Conservation (phyloP, 2,888 invertebrate species). For the Synergus japonicus region DNA sequence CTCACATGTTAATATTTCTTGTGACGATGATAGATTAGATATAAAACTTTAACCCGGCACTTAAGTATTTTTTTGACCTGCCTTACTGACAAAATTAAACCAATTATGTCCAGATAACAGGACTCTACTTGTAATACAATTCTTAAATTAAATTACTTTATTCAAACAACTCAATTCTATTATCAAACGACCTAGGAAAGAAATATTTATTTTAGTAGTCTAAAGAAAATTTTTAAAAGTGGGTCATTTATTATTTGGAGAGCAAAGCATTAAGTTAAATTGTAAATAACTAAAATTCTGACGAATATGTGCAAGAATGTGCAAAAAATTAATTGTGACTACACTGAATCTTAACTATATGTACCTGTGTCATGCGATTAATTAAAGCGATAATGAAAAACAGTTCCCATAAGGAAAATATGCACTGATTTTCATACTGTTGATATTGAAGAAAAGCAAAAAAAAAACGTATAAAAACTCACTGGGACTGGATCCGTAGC, state of each 20-base stretch:
- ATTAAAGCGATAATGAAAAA: background rate
- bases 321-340: background rate
- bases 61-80: background rate
- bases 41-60: background rate
- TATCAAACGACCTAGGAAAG: background rate
- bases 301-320: background rate
- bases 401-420: background rate
- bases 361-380: background rate
- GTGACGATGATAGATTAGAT: constrained; percentile 40
- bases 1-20: constrained; percentile 26
- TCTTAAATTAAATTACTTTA: background rate
- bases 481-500: constrained; percentile 68
- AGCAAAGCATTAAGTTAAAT: background rate
- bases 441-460: background rate
- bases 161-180: background rate
- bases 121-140: background rate
- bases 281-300: background rate
- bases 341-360: background rate
- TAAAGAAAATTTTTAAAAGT: background rate
- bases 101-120: background rate
- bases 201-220: background rate
- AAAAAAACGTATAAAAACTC: constrained; percentile 55
- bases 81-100: background rate
- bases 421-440: background rate
- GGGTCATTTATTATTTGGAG: background rate